Conservation (phyloP, 2,797 vertebrate species). For the Octomys mimax region DNA sequence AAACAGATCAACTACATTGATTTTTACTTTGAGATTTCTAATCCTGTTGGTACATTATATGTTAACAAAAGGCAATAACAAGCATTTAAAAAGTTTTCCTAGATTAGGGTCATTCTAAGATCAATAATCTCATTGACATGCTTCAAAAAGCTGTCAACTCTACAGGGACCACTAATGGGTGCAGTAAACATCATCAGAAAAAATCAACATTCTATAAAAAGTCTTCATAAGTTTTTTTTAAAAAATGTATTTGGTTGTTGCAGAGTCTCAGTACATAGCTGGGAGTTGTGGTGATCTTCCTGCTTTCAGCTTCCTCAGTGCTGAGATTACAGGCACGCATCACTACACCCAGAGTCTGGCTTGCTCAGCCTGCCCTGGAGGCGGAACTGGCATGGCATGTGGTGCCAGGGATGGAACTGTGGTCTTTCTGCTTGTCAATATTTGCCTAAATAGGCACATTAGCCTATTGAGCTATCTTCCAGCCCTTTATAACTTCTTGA, state of each 20-base stretch:
- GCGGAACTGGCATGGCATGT: no score
- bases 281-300: no score
- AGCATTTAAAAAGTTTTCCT: slow-evolving; percentile 80
- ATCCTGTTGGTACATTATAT: slow-evolving; percentile 74
- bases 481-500: slow-evolving; percentile 68
- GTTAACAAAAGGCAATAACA: slow-evolving; percentile 74
- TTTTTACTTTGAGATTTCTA: slow-evolving; percentile 84
- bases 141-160: slow-evolving; percentile 62
- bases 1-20: slow-evolving; percentile 81
- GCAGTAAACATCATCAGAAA: slow-evolving; percentile 66
- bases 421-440: no score
- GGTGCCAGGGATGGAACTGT: no score
- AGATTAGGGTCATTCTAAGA: slow-evolving; percentile 69
- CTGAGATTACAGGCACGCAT: no score
- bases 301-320: no score
- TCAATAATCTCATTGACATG: slow-evolving; percentile 66
- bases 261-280: no score
- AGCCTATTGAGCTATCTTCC: no score
- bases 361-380: no score
- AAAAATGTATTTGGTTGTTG: no score
- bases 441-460: no score
- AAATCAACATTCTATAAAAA: slow-evolving; percentile 68
- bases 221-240: slow-evolving; percentile 66
- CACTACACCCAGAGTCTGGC: no score
- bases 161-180: slow-evolving; percentile 59